Percentiles rank a stretch among this genome's conserved stretches.
Conservation (phyloP, 2,888 invertebrate genomes). For the Phengaris alcon region DNA sequence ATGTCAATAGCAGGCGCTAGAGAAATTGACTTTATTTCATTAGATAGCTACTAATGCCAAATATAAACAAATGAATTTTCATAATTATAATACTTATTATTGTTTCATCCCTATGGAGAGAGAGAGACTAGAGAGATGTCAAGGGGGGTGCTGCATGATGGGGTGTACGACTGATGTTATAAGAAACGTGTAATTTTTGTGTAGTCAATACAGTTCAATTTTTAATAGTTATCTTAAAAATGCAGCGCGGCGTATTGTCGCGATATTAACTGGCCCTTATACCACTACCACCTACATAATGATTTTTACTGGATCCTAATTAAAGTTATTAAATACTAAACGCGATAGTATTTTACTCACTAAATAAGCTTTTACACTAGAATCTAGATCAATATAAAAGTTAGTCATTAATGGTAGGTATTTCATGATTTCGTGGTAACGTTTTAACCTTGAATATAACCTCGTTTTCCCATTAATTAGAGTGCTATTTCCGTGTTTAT, state of each 20-base stretch:
- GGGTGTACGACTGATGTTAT: no score
- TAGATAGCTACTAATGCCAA: no score
- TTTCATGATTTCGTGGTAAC: slow-evolving; percentile 20
- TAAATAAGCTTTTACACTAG: neutral
- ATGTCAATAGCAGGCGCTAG: neutral
- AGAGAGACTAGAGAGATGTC: no score
- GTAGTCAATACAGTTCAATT: no score
- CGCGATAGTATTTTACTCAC: neutral
- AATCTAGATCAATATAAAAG: slow-evolving; percentile 18
- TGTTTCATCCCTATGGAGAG: no score
- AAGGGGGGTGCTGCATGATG: no score
- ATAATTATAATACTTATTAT: no score
- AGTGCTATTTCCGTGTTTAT: slow-evolving; percentile 24
- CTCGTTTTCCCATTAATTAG: slow-evolving; percentile 23
- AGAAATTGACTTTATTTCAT: neutral
- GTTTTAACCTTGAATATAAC: slow-evolving; percentile 24
- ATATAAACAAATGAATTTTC: no score
- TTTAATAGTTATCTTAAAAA: no score
- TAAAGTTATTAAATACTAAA: neutral
- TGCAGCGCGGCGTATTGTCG: no score
- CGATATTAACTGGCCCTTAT: no score
- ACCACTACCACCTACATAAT: neutral
- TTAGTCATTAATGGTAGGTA: slow-evolving; percentile 6
- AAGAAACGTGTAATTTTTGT: no score
- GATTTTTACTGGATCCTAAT: neutral